A percentile compares a stretch with the other conserved stretches of the same genome.
Conservation (phyloP, 2,113 vertebrate species). For the Meriones unguiculatus region DNA sequence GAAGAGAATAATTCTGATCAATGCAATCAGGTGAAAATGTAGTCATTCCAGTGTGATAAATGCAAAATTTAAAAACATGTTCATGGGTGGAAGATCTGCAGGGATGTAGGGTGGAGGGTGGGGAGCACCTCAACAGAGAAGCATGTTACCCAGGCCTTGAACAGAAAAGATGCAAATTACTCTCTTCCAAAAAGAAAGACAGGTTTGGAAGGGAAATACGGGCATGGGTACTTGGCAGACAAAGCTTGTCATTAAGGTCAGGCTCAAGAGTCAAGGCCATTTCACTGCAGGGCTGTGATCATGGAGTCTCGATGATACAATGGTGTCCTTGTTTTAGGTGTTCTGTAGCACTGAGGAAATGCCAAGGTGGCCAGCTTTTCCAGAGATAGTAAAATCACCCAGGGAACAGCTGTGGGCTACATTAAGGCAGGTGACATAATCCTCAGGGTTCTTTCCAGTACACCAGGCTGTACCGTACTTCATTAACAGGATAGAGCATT, state of each 20-base stretch:
- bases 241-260: background rate
- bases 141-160: background rate
- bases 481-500: background rate
- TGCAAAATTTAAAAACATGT: background rate
- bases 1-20: background rate
- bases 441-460: background rate
- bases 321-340: background rate
- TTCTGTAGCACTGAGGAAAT: background rate
- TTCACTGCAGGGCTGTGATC: background rate
- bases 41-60: background rate
- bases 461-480: background rate
- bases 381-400: background rate
- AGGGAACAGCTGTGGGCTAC: background rate
- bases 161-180: background rate
- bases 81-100: background rate
- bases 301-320: rapidly evolving
- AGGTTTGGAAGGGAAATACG: background rate
- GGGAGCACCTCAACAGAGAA: background rate
- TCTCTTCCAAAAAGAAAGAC: background rate
- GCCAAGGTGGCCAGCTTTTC: background rate
- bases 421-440: background rate
- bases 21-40: background rate
- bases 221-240: background rate
- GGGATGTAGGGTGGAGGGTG: too few relatives aligned
- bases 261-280: background rate